Percentiles rank a stretch among this genome's conserved stretches.
These are phyloP conservation scores for Stenopsyche tienmushanensis DNA, from an alignment of 1,140 invertebrate species.

Conservation along the genomic window DNA sequence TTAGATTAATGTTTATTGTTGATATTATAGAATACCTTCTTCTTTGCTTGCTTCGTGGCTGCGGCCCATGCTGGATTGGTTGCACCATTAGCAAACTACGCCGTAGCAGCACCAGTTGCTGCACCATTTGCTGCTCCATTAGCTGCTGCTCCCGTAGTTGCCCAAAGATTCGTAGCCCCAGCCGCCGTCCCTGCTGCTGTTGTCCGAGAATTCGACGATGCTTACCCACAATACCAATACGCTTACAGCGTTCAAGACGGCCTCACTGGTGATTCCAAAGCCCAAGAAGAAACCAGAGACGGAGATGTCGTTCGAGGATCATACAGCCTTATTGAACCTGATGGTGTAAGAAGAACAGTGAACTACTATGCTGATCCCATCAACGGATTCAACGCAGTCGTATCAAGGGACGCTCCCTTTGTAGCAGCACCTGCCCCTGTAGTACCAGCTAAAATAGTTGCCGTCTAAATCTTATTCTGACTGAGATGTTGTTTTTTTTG, in stretches of 20 bases:
- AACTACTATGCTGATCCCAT: slow-evolving; percentile 58
- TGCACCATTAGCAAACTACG: slow-evolving; percentile 27
- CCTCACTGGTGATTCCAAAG: slow-evolving; percentile 60
- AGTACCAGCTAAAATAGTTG: slow-evolving; percentile 32
- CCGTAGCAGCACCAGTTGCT: slow-evolving; percentile 34
- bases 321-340: slow-evolving; percentile 59
- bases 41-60: neutral
- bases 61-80: slow-evolving; percentile 26
- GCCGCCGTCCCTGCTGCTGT: slow-evolving; percentile 39
- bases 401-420: slow-evolving; percentile 57
- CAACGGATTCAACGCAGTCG: slow-evolving; percentile 61
- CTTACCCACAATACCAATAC: slow-evolving; percentile 58
- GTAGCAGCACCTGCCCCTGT: slow-evolving; percentile 43
- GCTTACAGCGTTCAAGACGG: slow-evolving; percentile 58
- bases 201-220: slow-evolving; percentile 49
- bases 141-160: slow-evolving; percentile 34
- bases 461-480: slow-evolving; percentile 20
- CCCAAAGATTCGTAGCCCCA: slow-evolving; percentile 24
- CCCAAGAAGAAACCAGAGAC: slow-evolving; percentile 58
- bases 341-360: slow-evolving; percentile 58
- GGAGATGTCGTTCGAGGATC: slow-evolving; percentile 60
- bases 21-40: slow-evolving; percentile 7
- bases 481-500: too few relatives aligned
- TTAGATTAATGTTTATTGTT: neutral
- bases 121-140: slow-evolving; percentile 36